A percentile compares a stretch with the other conserved stretches of the same genome.
These are phyloP conservation scores for Pagetopsis macropterus DNA, from an alignment of 2,797 vertebrate species.

Conservation along the genomic window DNA sequence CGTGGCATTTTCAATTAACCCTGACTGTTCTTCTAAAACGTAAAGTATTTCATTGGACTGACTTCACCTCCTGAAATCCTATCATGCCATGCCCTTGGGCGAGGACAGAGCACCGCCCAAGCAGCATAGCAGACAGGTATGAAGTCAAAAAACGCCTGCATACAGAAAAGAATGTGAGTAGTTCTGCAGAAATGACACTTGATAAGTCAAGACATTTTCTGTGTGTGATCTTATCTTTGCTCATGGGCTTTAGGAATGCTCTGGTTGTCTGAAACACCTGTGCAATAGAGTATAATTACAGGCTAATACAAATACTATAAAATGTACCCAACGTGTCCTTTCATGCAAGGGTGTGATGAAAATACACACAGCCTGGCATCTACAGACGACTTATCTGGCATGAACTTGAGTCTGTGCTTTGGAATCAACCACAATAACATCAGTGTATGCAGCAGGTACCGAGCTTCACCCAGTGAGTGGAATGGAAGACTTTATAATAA, in stretches of 20 bases:
- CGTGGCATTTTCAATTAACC: constrained; percentile 3
- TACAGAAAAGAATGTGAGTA: constrained; percentile 4
- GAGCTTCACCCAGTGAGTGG: constrained; percentile 2
- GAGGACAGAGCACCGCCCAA: background rate
- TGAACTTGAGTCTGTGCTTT: background rate
- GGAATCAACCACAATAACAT: background rate
- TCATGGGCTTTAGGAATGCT: constrained; percentile 34
- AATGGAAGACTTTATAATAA: background rate
- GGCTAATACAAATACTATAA: background rate
- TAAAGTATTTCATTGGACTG: background rate
- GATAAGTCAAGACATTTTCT: background rate
- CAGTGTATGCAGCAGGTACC: background rate
- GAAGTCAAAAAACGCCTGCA: background rate
- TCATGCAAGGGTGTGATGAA: constrained; percentile 26
- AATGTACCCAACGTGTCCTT: constrained; percentile 31
- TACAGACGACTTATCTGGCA: background rate
- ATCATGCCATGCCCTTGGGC: background rate
- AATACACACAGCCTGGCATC: background rate
- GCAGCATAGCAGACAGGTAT: constrained; percentile 30
- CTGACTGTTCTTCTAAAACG: background rate
- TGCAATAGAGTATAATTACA: constrained; percentile 30
- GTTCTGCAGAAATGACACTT: constrained; percentile 20
- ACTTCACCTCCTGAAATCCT: constrained; percentile 44
- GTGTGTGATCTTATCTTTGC: background rate
- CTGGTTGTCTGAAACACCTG: constrained; percentile 5